phyloP scores from a whole-genome alignment of 2,888 invertebrate species.

The Eupithecia subfuscata region DNA sequence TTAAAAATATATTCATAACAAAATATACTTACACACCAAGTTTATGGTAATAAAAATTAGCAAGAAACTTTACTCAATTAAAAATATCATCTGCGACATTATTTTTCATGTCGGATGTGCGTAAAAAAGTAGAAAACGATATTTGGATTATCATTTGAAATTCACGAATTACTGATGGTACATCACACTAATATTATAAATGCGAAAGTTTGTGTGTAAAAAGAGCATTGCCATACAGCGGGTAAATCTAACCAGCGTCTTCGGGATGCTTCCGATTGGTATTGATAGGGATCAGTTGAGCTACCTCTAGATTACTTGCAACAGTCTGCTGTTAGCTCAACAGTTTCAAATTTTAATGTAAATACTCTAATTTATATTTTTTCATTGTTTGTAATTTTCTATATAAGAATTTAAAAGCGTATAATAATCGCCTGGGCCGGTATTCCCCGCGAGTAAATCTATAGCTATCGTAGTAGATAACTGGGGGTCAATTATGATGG shows the following conservation, averaged over 20 bases:
- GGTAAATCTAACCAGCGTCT: not conserved
- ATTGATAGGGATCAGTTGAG: too few relatives aligned
- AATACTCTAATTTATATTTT: too few relatives aligned
- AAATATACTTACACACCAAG: not conserved
- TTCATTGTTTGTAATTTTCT: not conserved
- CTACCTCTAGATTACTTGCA: not conserved
- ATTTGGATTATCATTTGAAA: not conserved
- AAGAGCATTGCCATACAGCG: too few relatives aligned
- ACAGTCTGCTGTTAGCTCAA: too few relatives aligned
- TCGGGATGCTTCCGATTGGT: not conserved
- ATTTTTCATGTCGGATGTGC: not conserved
- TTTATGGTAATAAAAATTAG: not conserved
- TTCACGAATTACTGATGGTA: too few relatives aligned
- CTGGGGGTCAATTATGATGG: not conserved
- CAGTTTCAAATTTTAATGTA: too few relatives aligned
- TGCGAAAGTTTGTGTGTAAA: too few relatives aligned
- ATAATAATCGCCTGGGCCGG: not conserved
- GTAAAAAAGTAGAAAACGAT: not conserved
- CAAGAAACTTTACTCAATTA: not conserved
- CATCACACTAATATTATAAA: too few relatives aligned
- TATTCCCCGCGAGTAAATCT: not conserved
- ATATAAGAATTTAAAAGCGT: too few relatives aligned
- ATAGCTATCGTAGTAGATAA: not conserved
- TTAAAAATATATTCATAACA: not conserved
- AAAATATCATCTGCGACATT: not conserved